A percentile compares a stretch with the other conserved stretches of the same genome.
phyloP scores from a whole-genome alignment of 2,797 vertebrate genomes.

The Apogon hyalosoma region DNA sequence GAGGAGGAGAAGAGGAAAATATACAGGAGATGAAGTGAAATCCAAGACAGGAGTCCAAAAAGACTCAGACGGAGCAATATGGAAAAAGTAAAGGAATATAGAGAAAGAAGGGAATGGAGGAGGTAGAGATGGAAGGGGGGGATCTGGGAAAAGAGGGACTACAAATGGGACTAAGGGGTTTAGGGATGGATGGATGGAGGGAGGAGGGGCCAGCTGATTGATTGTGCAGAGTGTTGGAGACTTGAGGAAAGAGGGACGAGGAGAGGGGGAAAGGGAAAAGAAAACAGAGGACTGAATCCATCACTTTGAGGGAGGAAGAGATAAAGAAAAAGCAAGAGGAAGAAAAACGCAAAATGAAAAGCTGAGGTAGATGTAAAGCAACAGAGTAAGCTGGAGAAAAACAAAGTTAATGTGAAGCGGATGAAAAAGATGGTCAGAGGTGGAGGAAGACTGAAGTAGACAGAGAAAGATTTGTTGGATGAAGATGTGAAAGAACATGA shows the following conservation, averaged over 20 bases:
- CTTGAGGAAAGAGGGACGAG: constrained; percentile 74
- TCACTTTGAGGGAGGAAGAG: constrained; percentile 76
- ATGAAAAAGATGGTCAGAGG: constrained; percentile 23
- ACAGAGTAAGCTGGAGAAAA: constrained; percentile 5
- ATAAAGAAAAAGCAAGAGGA: not conserved
- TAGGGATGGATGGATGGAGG: constrained; percentile 73
- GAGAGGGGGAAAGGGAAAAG: constrained; percentile 71
- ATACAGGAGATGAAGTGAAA: not conserved
- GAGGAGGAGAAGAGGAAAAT: not conserved
- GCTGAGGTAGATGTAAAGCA: constrained; percentile 1
- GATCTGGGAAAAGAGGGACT: constrained; percentile 65
- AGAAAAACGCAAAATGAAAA: not conserved
- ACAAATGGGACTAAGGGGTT: constrained; percentile 75
- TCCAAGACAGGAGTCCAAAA: no score
- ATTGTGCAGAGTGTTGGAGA: constrained; percentile 78
- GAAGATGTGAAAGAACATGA: constrained; percentile 47
- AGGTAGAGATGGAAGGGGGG: constrained; percentile 61
- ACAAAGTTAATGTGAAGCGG: constrained; percentile 20
- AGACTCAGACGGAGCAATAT: not conserved
- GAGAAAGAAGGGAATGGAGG: constrained; percentile 30
- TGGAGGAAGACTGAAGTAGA: constrained; percentile 47
- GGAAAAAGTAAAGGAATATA: constrained; percentile 6
- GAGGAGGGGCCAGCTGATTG: constrained; percentile 77
- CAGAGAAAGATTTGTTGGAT: constrained; percentile 44
- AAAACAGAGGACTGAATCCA: constrained; percentile 89